A percentile compares a stretch with the other conserved stretches of the same genome.
phyloP scores from a whole-genome alignment of 2,888 invertebrate genomes.

The Dione vanillae region DNA sequence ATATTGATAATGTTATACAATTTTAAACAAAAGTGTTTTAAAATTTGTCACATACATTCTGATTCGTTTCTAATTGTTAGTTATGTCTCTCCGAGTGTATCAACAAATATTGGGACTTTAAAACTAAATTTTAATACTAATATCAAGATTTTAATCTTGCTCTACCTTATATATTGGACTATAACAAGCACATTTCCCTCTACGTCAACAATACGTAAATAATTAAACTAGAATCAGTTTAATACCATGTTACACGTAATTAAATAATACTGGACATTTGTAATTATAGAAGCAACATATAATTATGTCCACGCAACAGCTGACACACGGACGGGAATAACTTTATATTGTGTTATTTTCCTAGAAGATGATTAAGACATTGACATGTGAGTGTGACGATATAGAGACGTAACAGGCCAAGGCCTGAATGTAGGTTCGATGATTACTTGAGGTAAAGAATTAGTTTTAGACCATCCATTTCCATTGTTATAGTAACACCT shows the following conservation, averaged over 20 bases:
- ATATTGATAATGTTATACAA: too few species aligned
- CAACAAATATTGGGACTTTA: too few species aligned
- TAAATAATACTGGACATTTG: conserved; percentile 9
- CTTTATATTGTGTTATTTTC: not conserved
- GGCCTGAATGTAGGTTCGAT: too few species aligned
- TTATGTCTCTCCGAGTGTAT: too few species aligned
- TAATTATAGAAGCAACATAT: conserved; percentile 12
- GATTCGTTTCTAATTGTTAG: too few species aligned
- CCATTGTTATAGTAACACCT: too few species aligned
- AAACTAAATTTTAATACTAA: not conserved
- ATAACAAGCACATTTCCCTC: not conserved
- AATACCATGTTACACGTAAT: conserved; percentile 7
- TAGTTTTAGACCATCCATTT: too few species aligned
- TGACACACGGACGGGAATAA: conserved; percentile 4
- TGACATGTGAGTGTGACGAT: not conserved
- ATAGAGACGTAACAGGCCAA: too few species aligned
- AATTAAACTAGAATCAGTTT: conserved; percentile 1
- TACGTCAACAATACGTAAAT: not conserved
- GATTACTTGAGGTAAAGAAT: too few species aligned
- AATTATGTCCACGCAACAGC: not conserved
- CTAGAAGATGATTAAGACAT: not conserved
- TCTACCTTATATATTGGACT: not conserved
- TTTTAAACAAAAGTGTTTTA: too few species aligned
- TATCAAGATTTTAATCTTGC: not conserved
- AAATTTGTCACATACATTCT: too few species aligned